Conservation (phyloP, 1,140 invertebrate genomes). For the Arion vulgaris region DNA sequence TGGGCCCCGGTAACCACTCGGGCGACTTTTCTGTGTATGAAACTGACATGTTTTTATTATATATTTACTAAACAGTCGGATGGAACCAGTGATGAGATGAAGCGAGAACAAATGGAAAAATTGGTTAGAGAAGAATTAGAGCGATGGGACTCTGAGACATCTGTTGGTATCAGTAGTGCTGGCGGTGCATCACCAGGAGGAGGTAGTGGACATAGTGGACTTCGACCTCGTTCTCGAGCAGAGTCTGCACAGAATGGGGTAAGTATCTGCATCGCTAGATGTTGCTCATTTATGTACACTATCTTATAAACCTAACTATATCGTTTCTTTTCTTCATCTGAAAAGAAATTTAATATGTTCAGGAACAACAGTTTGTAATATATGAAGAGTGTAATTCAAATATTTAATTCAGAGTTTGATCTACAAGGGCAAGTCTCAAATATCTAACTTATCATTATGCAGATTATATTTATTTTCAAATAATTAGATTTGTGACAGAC, state of each 20-base stretch:
- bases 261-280: background rate
- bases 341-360: too few species aligned
- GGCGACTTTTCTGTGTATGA: too few species aligned
- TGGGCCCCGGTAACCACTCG: too few species aligned
- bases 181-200: conserved; percentile 59
- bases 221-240: conserved; percentile 49
- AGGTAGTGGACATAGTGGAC: conserved; percentile 52
- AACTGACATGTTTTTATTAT: too few species aligned
- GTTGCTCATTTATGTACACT: background rate
- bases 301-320: background rate
- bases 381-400: too few species aligned
- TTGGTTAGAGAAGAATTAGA: conserved; percentile 72
- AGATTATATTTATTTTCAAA: too few species aligned
- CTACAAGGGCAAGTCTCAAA: too few species aligned
- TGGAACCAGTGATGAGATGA: conserved; percentile 69
- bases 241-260: conserved; percentile 58
- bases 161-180: conserved; percentile 60
- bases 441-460: too few species aligned
- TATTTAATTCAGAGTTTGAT: too few species aligned
- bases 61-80: conserved; percentile 55
- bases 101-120: conserved; percentile 72
- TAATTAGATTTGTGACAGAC: too few species aligned
- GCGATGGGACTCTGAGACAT: conserved; percentile 71
- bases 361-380: too few species aligned
- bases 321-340: background rate